phyloP scores from a whole-genome alignment of 2,113 vertebrate species.

The Pristiophorus japonicus region DNA sequence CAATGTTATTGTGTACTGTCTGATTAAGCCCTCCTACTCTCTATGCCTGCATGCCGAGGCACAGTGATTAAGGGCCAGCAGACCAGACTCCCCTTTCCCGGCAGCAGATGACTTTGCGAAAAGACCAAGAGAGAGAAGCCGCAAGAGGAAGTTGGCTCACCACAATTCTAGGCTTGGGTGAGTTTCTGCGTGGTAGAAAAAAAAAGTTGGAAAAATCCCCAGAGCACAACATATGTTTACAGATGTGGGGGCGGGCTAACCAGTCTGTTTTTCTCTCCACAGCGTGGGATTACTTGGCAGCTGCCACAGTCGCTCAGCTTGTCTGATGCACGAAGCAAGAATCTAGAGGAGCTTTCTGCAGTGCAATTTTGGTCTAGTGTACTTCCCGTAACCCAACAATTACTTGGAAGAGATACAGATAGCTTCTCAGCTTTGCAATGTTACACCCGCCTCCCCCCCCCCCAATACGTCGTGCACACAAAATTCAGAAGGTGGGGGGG shows the following conservation, averaged over 20 bases:
- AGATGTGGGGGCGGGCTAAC: constrained; percentile 56
- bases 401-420: background rate
- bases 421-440: background rate
- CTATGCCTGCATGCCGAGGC: constrained; percentile 41
- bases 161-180: constrained; percentile 51
- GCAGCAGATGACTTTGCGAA: constrained; percentile 44
- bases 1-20: constrained; percentile 44
- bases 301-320: background rate
- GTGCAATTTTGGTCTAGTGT: background rate
- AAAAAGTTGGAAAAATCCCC: constrained; percentile 68
- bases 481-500: too few relatives aligned
- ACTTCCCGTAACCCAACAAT: constrained; percentile 4
- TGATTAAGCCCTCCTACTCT: constrained; percentile 47
- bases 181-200: constrained; percentile 60
- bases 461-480: background rate
- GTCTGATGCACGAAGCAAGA: background rate
- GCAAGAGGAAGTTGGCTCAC: constrained; percentile 63
- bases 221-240: constrained; percentile 46
- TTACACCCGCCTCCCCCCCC: background rate
- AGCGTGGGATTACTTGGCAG: constrained; percentile 36
- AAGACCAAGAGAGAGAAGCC: constrained; percentile 46
- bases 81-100: constrained; percentile 46
- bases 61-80: constrained; percentile 41
- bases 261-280: constrained; percentile 47
- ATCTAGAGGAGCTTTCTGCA: constrained; percentile 6